Conservation (phyloP, 2,888 invertebrate species). For the Pteria penguin region DNA sequence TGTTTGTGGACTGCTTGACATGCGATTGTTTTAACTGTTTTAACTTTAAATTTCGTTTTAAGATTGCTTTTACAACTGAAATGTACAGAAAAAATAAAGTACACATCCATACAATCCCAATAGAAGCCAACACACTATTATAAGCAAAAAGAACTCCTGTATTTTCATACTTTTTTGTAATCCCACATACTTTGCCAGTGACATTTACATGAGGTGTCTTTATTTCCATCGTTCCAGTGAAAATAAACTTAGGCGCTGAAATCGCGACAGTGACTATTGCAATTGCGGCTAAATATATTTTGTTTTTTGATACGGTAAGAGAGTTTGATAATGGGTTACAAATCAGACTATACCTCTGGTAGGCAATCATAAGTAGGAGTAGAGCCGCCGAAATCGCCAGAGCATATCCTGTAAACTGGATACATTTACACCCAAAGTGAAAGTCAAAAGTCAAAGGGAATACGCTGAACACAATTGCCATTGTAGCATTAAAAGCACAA, state of each 20-base stretch:
- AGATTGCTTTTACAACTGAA: constrained; percentile 9
- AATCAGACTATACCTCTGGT: constrained; percentile 7
- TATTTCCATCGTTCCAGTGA: constrained; percentile 5
- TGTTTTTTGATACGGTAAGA: neutral
- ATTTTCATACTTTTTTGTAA: neutral
- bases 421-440: constrained; percentile 17
- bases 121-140: neutral
- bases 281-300: neutral
- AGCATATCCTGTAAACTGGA: constrained; percentile 13
- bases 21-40: no score
- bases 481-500: constrained; percentile 6
- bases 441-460: neutral
- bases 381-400: constrained; percentile 4
- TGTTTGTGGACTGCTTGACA: no score
- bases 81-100: constrained; percentile 3
- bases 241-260: constrained; percentile 18
- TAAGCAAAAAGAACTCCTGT: neutral
- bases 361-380: constrained; percentile 15
- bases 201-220: neutral
- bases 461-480: constrained; percentile 6
- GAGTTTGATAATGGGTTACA: constrained; percentile 1
- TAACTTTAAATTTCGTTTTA: constrained; percentile 8
- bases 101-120: neutral
- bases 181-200: constrained; percentile 13
- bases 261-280: neutral